Percentiles rank a stretch among this genome's conserved stretches.
These are phyloP conservation scores for Neofelis nebulosa DNA, from an alignment of 2,113 vertebrate species.

Conservation along the genomic window DNA sequence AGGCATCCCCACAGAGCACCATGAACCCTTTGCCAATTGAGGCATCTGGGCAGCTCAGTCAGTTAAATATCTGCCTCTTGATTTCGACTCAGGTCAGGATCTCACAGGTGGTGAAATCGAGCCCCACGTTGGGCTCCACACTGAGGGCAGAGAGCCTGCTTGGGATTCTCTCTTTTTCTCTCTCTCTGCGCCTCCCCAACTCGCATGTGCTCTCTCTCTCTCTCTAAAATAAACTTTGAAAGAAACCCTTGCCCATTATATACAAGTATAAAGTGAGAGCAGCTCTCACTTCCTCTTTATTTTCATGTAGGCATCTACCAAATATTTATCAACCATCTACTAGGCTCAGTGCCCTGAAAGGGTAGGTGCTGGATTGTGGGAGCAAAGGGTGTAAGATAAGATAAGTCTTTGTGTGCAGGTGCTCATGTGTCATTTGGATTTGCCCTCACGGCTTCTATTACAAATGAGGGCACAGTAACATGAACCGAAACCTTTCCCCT, in stretches of 20 bases:
- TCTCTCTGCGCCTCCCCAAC: too few species aligned
- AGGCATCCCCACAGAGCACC: background rate
- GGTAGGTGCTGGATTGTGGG: background rate
- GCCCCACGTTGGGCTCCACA: too few species aligned
- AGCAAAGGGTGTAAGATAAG: background rate
- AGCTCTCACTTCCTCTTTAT: background rate
- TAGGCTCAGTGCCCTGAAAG: background rate
- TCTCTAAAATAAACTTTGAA: too few species aligned
- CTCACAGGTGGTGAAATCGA: too few species aligned
- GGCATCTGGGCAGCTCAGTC: too few species aligned
- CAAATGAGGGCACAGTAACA: background rate
- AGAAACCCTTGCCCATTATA: too few species aligned
- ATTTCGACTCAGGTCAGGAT: too few species aligned
- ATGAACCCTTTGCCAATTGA: background rate
- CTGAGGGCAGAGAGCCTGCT: too few species aligned
- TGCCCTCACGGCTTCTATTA: background rate
- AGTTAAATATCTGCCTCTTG: too few species aligned
- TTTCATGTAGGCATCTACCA: background rate
- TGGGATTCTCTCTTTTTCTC: too few species aligned
- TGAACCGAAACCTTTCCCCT: background rate
- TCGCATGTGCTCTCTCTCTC: too few species aligned
- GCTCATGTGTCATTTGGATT: background rate
- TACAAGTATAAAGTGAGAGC: background rate
- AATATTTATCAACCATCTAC: background rate
- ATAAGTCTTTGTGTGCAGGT: background rate